Percentiles rank a stretch among this genome's conserved stretches.
Evolutionary conservation across 2,113 vertebrate genomes (phyloP).

Genomic region (Laterallus jamaicensis): DNA sequence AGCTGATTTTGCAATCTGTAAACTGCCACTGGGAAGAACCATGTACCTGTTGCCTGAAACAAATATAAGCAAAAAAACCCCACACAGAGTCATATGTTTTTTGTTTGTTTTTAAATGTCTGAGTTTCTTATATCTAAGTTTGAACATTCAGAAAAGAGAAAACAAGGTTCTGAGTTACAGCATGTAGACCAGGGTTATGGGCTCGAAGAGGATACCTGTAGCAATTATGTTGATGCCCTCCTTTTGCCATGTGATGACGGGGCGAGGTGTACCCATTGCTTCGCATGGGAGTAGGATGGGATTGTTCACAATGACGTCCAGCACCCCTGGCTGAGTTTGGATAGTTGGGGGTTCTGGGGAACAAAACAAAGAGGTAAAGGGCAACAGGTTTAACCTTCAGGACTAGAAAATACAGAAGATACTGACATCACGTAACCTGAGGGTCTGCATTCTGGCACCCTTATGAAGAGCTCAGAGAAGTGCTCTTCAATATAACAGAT

Average conservation of each 20-base stretch:
- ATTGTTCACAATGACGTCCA: slow-evolving; percentile 90
- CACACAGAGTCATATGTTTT: no score
- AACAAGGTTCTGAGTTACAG: neutral
- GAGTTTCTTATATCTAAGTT: neutral
- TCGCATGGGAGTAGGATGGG: slow-evolving; percentile 87
- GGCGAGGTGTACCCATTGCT: slow-evolving; percentile 85
- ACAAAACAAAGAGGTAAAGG: neutral
- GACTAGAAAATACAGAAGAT: neutral
- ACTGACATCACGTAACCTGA: neutral
- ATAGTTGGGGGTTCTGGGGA: slow-evolving; percentile 87
- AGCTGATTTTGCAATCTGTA: slow-evolving; percentile 86
- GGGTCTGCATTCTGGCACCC: neutral
- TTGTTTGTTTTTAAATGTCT: neutral
- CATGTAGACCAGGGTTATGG: neutral
- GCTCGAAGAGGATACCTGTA: slow-evolving; percentile 75
- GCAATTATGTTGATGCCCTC: slow-evolving; percentile 89
- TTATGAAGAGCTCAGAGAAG: neutral
- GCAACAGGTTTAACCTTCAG: neutral
- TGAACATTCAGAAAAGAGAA: neutral
- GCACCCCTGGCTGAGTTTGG: slow-evolving; percentile 76
- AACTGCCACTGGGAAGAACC: slow-evolving; percentile 83
- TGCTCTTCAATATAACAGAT: neutral
- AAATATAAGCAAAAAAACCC: neutral
- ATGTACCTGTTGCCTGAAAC: slow-evolving; percentile 79
- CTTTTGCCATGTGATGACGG: slow-evolving; percentile 93